Evolutionary conservation across 2,797 vertebrate species (phyloP).

Genomic region (Sardinella longiceps): DNA sequence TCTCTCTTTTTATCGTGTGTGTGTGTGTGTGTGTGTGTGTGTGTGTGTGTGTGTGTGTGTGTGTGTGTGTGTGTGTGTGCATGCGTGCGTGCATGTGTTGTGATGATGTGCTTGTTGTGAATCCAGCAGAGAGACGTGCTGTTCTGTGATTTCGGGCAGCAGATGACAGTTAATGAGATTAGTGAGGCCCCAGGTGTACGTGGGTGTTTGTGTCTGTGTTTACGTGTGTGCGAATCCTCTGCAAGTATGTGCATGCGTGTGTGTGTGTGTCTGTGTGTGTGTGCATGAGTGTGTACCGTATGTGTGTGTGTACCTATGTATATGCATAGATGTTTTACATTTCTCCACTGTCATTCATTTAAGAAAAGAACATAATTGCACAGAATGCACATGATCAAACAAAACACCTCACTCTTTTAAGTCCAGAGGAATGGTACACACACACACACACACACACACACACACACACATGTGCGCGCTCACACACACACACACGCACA

Average conservation of each 20-base stretch:
- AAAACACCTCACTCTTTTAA: background rate
- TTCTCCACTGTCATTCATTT: background rate
- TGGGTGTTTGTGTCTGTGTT: constrained; percentile 12
- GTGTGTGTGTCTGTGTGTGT: constrained; percentile 4
- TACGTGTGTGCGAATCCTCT: background rate
- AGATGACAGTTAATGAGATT: constrained; percentile 42
- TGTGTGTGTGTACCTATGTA: constrained; percentile 13
- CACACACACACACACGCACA: background rate
- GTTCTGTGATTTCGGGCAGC: constrained; percentile 34
- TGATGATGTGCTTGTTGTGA: constrained; percentile 21
- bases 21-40: constrained; percentile 22
- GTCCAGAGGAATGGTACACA: background rate
- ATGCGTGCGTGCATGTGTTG: constrained; percentile 51
- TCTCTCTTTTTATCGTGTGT: background rate
- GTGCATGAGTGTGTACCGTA: background rate
- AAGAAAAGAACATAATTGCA: background rate
- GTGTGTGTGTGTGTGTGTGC: constrained; percentile 33
- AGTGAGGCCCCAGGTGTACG: constrained; percentile 37
- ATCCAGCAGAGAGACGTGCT: background rate
- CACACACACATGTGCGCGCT: constrained; percentile 3
- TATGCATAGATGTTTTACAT: background rate
- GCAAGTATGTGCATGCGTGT: background rate
- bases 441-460: constrained; percentile 2
- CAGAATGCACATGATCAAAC: background rate
- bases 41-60: constrained; percentile 31